A percentile compares a stretch with the other conserved stretches of the same genome.
Evolutionary conservation across 2,113 vertebrate genomes (phyloP).

Genomic region (Clarias magur): DNA sequence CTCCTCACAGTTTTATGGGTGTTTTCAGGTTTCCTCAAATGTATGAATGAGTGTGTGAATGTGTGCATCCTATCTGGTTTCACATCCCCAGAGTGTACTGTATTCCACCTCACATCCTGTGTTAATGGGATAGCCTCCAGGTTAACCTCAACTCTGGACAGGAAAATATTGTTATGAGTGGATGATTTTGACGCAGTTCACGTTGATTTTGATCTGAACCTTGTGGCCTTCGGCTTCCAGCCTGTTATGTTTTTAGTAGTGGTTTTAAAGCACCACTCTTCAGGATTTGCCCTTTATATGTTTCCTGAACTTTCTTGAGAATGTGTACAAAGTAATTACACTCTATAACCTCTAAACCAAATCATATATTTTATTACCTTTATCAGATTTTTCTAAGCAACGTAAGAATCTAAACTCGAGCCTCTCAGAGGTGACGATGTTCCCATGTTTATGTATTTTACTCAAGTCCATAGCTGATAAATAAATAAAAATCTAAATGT

Average conservation of each 20-base stretch:
- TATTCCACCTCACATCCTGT: constrained; percentile 6
- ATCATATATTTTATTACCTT: background rate
- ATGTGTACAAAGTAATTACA: background rate
- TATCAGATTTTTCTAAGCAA: background rate
- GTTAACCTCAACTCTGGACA: background rate
- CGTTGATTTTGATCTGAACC: background rate
- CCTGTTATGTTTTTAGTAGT: background rate
- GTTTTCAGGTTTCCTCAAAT: background rate
- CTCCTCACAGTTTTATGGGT: background rate
- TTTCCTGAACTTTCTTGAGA: background rate
- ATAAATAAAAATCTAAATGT: constrained; percentile 18
- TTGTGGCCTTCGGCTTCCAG: background rate
- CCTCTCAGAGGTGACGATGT: background rate
- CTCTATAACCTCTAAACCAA: background rate
- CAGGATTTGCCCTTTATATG: background rate
- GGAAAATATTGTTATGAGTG: background rate
- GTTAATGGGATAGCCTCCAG: background rate
- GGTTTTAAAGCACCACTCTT: background rate
- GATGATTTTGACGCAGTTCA: background rate
- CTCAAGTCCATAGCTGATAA: constrained; percentile 21
- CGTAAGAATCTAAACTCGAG: background rate
- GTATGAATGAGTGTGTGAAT: background rate
- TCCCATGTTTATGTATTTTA: constrained; percentile 12
- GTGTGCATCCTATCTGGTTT: background rate
- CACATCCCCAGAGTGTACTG: background rate